Base-by-base conservation (phyloP, 2,113 vertebrate species). In the Ictidomys tridecemlineatus region DNA sequence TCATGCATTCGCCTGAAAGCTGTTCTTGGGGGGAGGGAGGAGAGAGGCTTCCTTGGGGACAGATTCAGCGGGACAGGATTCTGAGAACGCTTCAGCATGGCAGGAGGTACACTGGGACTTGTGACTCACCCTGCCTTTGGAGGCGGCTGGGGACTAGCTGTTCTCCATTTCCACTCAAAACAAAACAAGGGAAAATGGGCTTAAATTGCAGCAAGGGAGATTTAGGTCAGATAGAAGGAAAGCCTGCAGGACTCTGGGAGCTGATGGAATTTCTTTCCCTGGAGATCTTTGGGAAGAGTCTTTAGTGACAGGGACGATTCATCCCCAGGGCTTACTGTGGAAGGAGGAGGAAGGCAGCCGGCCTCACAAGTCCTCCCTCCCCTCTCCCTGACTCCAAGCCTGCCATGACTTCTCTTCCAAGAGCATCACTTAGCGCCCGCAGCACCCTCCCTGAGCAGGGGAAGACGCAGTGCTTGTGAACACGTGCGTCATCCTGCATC, bases 211-310 rank as follows among this genome's bases (percentile, higher is more conserved):
- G 93, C 95, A 69, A 87, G 96, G 79, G 95, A 98, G 97, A 98
- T 98, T 92, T 96, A 96, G 97, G 97, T 97, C 97, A 98, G 97
- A 97, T 98, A 97, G 88, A 93, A 80, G 95, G 53, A 90, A 67
- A 89, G 92, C 76, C 95, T 42, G 67, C 63, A 51, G 92, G 94
- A 83, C 70, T 83, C 8, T 39, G 72, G 89, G 95, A 93, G 87
- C 92, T 90, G 97, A 97, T 98, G 97, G 97, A 97, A 97, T 98
- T 97, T 98, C 96, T 92, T 80, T 95, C 97, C 92, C 96, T 72
- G 83, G 96, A 97, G 93, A 87, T 37, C 82, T 94, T 32, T 18
- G 77, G 92, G 84, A 48, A 32, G 67, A 69, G 79, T 93, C 65
- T 76, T 65, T 16, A 2, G 34, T 69, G 80, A 72, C 51, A 73